phyloP scores from a whole-genome alignment of 2,797 vertebrate genomes.

The Semotilus atromaculatus region DNA sequence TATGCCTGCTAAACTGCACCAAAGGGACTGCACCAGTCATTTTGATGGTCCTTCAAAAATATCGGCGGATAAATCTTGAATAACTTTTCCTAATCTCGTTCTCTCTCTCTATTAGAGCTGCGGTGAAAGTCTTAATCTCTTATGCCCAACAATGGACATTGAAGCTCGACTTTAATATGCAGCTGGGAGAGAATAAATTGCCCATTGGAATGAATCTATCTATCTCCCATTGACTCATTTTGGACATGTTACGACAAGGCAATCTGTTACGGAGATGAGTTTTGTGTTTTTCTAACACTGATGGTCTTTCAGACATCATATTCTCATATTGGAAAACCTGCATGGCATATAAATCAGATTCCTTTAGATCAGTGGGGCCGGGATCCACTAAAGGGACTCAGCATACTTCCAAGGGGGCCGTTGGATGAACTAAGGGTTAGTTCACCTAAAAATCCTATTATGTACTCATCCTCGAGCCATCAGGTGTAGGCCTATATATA shows the following conservation, averaged over 20 bases:
- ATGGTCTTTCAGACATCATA: constrained; percentile 52
- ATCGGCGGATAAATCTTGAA: constrained; percentile 22
- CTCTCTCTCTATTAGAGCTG: constrained; percentile 36
- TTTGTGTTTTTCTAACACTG: constrained; percentile 41
- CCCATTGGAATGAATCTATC: constrained; percentile 68
- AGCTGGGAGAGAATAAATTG: constrained; percentile 69
- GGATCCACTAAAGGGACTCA: not conserved
- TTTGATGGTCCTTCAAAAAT: constrained; percentile 42
- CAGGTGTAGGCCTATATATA: too few relatives aligned
- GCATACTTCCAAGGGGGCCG: not conserved
- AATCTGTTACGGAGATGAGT: constrained; percentile 61
- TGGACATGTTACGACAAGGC: constrained; percentile 52
- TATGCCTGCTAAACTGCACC: constrained; percentile 3
- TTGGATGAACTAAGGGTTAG: not conserved
- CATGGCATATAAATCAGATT: constrained; percentile 42
- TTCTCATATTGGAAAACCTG: constrained; percentile 40
- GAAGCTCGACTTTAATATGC: constrained; percentile 65
- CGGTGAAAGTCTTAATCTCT: constrained; percentile 48
- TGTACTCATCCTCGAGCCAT: too few relatives aligned
- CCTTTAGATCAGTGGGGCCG: not conserved
- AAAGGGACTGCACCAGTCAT: constrained; percentile 25
- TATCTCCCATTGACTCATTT: constrained; percentile 67
- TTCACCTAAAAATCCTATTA: too few relatives aligned
- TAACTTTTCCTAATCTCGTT: constrained; percentile 38
- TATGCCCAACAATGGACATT: constrained; percentile 60